Percentiles rank a stretch among this genome's conserved stretches.
These are phyloP conservation scores for Acleris literana DNA, from an alignment of 2,888 invertebrate species.

Conservation along the genomic window DNA sequence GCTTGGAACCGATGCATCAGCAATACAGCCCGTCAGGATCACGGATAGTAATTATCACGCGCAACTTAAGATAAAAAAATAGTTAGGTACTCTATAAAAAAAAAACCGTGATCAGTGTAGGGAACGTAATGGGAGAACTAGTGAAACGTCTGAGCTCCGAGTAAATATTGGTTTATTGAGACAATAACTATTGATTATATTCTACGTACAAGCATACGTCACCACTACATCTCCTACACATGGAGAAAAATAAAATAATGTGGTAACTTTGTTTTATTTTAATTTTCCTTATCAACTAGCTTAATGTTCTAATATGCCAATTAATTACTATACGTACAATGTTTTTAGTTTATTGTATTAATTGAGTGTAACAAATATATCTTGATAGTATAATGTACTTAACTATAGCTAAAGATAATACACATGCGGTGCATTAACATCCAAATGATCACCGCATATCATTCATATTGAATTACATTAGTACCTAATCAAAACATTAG, in stretches of 20 bases:
- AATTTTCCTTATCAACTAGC: background rate
- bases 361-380: background rate
- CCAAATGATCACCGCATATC: background rate
- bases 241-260: slow-evolving; percentile 1
- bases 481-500: background rate
- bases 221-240: slow-evolving; percentile 1
- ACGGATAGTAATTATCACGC: no score
- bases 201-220: background rate
- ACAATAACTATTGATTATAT: background rate
- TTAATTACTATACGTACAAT: background rate
- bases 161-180: slow-evolving; percentile 1
- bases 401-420: background rate
- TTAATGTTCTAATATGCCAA: slow-evolving; percentile 2
- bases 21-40: no score
- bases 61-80: no score
- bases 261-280: slow-evolving; percentile 2
- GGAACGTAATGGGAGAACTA: background rate
- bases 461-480: background rate
- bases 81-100: no score
- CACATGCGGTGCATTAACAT: background rate
- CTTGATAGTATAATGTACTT: background rate
- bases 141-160: slow-evolving; percentile 1
- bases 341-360: background rate
- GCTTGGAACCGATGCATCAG: no score
- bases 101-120: no score